Base-by-base conservation (phyloP, 2,797 vertebrate species). In the Fistularia tabacaria region DNA sequence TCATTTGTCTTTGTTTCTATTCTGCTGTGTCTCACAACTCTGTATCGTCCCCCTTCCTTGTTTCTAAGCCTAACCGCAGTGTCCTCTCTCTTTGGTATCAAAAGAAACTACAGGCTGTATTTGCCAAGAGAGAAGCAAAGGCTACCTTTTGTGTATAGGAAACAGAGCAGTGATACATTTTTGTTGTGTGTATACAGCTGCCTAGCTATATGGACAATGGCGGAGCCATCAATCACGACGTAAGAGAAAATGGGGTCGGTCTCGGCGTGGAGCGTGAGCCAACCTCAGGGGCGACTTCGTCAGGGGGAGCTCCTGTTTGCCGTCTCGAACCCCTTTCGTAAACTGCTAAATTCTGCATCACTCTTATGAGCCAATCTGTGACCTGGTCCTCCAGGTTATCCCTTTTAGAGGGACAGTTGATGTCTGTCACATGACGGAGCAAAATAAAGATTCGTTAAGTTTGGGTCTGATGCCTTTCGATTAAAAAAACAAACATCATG, bases 101-200 rank as follows among this genome's bases (percentile, higher is more conserved):
- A 25, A 25, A 25, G 81, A 87, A 82, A 66, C 83, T 74, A 85
- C 61, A 82, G 77, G 43, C 59, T 66, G 38, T 84, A 66, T 87
- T 85, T 82, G 64, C 77, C 64, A 62, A 74, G 67, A 66, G 45
- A 64, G 71, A 74, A 64, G 65, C 65, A 76, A 76, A 79, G 69
- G 60, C 52, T 37, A 62, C 54, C 50, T 50, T 81, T 83, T 86
- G 78, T 87, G 70, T 79, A 62, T 46, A 70, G 76, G 59, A 83
- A 87, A 86, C 76, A 80, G 74, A 86, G 81, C 73, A 83, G 54
- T 77, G 81, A 87, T 89, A 85, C 79, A 86, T 90, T 89, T 90
- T 82, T 84, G 82, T 70, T 73, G 62, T 73, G 82, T 87, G 72
- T 82, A 66, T 82, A 71, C 72, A 79, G 85, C 86, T 89, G 85